phyloP scores from a whole-genome alignment of 2,113 vertebrate genomes.

The Calyptommatus sinebrachiatus region DNA sequence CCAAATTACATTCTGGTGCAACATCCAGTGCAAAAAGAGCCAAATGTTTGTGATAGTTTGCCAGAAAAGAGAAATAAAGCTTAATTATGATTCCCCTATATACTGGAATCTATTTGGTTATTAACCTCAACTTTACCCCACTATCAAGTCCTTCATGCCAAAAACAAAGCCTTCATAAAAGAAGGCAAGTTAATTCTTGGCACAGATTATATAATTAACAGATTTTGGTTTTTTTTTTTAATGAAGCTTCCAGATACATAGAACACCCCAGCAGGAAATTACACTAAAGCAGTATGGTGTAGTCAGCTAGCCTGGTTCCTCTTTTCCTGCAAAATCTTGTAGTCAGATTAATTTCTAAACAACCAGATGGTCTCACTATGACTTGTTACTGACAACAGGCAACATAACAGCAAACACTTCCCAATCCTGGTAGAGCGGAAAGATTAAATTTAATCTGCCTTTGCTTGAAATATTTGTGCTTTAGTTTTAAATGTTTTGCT shows the following conservation, averaged over 20 bases:
- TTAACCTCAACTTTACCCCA: background rate
- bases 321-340: constrained; percentile 54
- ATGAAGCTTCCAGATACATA: constrained; percentile 34
- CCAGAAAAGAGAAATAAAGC: no score
- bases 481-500: background rate
- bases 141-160: background rate
- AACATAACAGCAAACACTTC: background rate
- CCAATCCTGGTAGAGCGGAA: rapidly evolving
- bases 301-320: constrained; percentile 46
- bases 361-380: constrained; percentile 42
- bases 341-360: constrained; percentile 37
- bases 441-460: constrained; percentile 16
- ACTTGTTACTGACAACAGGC: background rate
- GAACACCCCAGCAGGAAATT: constrained; percentile 47
- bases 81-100: no score
- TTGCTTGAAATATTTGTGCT: background rate
- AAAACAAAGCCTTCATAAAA: background rate
- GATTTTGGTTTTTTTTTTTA: constrained; percentile 34
- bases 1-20: no score
- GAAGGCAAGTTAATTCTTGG: background rate
- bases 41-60: no score
- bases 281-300: constrained; percentile 19
- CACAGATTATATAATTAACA: constrained; percentile 30
- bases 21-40: no score
- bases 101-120: no score